Evolutionary conservation across 2,888 invertebrate genomes (phyloP), one percentile per base, ranked within the genome.

Genomic region (Hecatera dysodea): DNA sequence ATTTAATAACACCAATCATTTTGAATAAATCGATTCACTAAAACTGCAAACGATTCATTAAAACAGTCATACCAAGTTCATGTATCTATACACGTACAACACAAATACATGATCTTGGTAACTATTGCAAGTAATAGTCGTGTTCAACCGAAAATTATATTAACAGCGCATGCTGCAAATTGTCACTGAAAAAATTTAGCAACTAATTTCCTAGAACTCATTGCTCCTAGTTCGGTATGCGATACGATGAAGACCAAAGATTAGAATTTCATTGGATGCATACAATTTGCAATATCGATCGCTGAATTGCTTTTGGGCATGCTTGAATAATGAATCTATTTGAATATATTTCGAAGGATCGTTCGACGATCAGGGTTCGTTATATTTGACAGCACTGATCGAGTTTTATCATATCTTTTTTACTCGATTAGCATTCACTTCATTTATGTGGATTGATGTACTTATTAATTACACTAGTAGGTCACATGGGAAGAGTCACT

Each of bases 241-340:
- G 15, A 52, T 55, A 55, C n/a, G 11, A 52, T 24, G 55, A 69
- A 71, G 53, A 65, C 56, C 52, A 67, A 55, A 62, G 59, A 71
- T 75, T 75, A 72, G 71, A 77, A 75, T 72, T 69, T 72, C 56
- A 72, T 63, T 61, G 7, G 74, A 65, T 67, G 76, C 78, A 81
- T 71, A 62, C 64, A 71, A 78, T 81, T 84, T 79, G 83, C 83
- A 79, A 74, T 73, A 79, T 84, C 68, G 81, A 81, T 70, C 71
- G 39, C 22, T 33, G 64, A 67, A 75, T 72, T 63, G 82, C 80
- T 75, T 77, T 79, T 68, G 72, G 57, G 71, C 24, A 68, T 72
- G 75, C 72, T 77, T 81, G 82, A 80, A 78, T 86, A 85, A 85
- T 81, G 82, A 78, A 84, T 81, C 48, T 63, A 81, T 84, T 86